These are phyloP conservation scores for Tapera naevia DNA, from an alignment of 2,797 vertebrate species.

Conservation along the genomic window DNA sequence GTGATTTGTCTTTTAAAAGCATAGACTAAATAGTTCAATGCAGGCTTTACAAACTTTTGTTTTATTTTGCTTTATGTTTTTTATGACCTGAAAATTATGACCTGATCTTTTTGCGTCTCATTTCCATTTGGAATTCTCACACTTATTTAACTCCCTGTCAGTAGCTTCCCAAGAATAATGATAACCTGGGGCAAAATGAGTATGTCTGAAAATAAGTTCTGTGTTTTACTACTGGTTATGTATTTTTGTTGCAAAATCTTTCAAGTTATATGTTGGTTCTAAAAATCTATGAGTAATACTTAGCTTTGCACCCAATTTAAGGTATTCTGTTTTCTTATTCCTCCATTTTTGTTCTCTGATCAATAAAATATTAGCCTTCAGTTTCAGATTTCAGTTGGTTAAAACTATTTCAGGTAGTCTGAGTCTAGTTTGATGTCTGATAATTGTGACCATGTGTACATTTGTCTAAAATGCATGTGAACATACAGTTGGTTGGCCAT, in stretches of 20 bases:
- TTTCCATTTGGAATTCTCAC: background rate
- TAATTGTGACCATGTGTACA: constrained; percentile 74
- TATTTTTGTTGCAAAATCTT: background rate
- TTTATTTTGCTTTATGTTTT: constrained; percentile 13
- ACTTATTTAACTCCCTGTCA: background rate
- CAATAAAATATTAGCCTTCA: constrained; percentile 9
- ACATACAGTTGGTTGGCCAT: constrained; percentile 43
- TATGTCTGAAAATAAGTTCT: background rate
- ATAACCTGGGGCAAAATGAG: background rate
- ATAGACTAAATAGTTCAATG: constrained; percentile 25
- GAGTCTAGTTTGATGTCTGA: background rate
- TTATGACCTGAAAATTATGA: constrained; percentile 2
- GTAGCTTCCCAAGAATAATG: background rate
- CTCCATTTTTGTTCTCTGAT: background rate
- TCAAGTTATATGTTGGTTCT: background rate
- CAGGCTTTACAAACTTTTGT: constrained; percentile 33
- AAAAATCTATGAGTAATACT: background rate
- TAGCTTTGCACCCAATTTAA: background rate
- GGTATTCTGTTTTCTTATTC: background rate
- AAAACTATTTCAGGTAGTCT: constrained; percentile 49
- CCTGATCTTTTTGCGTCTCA: background rate
- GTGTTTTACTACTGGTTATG: background rate
- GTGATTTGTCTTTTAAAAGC: constrained; percentile 46
- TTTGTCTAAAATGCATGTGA: constrained; percentile 39
- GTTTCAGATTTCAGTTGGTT: background rate